A percentile compares a stretch with the other conserved stretches of the same genome.
Conservation (phyloP, 2,797 vertebrate genomes). For the Anas flavirostris region DNA sequence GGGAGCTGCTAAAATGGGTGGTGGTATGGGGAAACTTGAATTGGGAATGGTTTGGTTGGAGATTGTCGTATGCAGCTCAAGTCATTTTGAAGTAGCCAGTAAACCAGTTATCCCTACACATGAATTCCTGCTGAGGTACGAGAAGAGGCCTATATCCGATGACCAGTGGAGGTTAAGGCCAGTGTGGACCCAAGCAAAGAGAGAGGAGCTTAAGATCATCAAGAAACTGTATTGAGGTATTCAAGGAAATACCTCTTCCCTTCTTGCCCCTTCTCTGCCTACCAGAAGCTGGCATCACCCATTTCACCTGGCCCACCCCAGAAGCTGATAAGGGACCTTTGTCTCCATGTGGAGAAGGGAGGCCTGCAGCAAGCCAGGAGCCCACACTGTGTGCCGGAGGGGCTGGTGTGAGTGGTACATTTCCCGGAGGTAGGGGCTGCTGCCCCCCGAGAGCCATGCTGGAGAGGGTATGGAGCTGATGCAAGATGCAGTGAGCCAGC, state of each 20-base stretch:
- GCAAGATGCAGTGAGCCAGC: not conserved
- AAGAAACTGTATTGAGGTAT: fast-evolving
- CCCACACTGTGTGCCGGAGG: not conserved
- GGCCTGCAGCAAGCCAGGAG: not conserved
- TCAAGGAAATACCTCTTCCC: not conserved
- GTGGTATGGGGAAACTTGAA: not conserved
- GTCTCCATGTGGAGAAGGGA: not conserved
- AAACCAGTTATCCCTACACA: not conserved
- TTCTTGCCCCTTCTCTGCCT: not conserved
- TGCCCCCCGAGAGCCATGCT: fast-evolving
- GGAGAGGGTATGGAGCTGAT: not conserved
- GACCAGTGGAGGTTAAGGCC: not conserved
- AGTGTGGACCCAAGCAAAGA: not conserved
- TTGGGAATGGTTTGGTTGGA: not conserved
- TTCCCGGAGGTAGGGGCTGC: not conserved
- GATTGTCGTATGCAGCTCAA: not conserved
- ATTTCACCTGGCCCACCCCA: not conserved
- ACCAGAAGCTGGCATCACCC: not conserved
- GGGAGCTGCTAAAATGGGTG: not conserved
- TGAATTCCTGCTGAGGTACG: not conserved
- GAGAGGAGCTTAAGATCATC: not conserved
- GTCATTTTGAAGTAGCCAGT: not conserved
- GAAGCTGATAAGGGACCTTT: not conserved
- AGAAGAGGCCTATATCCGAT: not conserved
- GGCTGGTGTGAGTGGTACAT: not conserved